Evolutionary conservation across 2,888 invertebrate genomes (phyloP), one percentile per base, ranked within the genome.

Genomic region (Ormyrus nitidulus): DNA sequence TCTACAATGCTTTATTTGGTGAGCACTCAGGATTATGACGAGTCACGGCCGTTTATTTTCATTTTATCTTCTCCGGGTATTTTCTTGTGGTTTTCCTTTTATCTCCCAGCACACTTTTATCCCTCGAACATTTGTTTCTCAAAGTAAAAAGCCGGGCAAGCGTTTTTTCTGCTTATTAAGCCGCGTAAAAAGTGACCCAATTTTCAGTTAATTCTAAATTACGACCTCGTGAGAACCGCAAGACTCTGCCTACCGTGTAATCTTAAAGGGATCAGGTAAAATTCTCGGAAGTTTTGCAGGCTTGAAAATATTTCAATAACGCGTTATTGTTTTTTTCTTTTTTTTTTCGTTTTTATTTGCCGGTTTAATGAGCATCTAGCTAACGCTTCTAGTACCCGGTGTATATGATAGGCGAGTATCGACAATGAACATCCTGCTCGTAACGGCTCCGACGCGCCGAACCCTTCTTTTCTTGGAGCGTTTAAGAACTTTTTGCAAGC

Each of bases 371-470:
- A 75, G 61, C 61, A 61, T 53, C 61, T 61, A 34, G 13, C 49
- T 65, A 19, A 19, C 34, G 51, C 54, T 68, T 44, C 34, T 68
- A 51, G 51, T 75, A 68, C 13, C 46, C 51, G 44, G 53, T 19
- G 51, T 49, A 46, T 68, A 74, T 74, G 56, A 65, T 68, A 61
- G 68, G 75, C 68, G 68, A 61, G 13, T 68, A 75, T 75, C 59
- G 59, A 75, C 61, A 68, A 75, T 75, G 66, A n/a, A 68, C 61
- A 68, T 44, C 68, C 58, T 66, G 66, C 44, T 66, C 8, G 59
- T 75, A 75, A 75, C 75, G 61, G 68, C 68, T 75, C 51, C 10
- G 44, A 5, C 58, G 58, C 19, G 2, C 58, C n/a, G 19, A 48
- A 66, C 13, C 56, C 34, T 34, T 7, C 5, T 75, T 66, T 51